Base-by-base conservation (phyloP, 1,140 invertebrate species). In the Globodera rostochiensis region DNA sequence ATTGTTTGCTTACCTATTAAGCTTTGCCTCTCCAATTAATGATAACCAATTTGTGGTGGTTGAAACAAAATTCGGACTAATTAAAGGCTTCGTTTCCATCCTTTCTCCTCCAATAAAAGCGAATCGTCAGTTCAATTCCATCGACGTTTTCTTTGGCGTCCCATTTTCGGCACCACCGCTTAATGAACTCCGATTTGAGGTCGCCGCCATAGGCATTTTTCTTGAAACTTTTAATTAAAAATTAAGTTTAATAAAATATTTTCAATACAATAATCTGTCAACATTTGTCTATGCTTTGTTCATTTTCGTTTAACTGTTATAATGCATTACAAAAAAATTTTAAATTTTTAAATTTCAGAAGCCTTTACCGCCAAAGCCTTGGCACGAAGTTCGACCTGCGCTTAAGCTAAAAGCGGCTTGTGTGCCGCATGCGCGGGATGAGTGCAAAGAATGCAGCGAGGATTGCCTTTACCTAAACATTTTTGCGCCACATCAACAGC, bases 381-480 rank as follows among this genome's bases (percentile, higher is more conserved):
- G 84, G 84, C 64, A 74, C 46, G 79, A 70, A 7, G 71, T 75
- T 25, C 60, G 74, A 64, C 46, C 21, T 21, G 78, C 84, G 6
- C 50, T 36, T 25, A 46, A 81, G 47, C 82, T 53, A 15, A 19
- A 53, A 5, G 15, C 85, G 25, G 53, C 81, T 13, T 85, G 84
- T 66, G 64, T 86, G 57, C 84, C 80, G 11, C 76, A 84, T 50
- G 49, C 80, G 9, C 60, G 50, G 50, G 53, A 69, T 69, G 21
- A 45, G 71, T 82, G n/a, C 21, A 69, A 81, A 11, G 60, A 71
- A 47, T 85, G 79, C 91, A 95, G 93, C 85, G 96, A 98, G 91
- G 96, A 98, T 91, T 98, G 96, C 90, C 93, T 98, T 53, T 97
- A 96, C 90, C 92, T 98, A 83, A 98, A 98, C 90, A 94, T 98